These are phyloP conservation scores for Eulemur rufifrons DNA, from an alignment of 2,113 vertebrate genomes.

Conservation along the genomic window DNA sequence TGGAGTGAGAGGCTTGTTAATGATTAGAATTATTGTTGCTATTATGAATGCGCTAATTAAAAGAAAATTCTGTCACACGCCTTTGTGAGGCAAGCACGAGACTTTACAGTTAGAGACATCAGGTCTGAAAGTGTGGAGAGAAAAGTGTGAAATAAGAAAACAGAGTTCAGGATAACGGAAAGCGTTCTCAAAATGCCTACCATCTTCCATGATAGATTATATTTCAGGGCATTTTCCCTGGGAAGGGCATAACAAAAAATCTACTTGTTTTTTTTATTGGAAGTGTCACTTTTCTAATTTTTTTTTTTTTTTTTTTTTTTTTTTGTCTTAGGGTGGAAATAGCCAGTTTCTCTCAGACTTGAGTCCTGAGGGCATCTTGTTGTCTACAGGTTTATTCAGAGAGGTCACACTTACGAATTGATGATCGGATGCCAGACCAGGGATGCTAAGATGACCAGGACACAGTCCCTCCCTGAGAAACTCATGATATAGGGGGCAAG, in stretches of 20 bases:
- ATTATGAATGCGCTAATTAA: constrained; percentile 68
- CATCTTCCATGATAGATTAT: fast-evolving
- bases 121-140: background rate
- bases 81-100: background rate
- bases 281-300: background rate
- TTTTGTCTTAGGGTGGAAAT: background rate
- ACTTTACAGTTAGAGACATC: background rate
- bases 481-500: background rate
- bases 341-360: background rate
- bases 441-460: background rate
- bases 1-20: constrained; percentile 57
- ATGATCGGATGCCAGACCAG: background rate
- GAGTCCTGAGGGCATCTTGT: background rate
- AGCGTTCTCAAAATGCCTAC: fast-evolving
- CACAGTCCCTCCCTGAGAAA: fast-evolving
- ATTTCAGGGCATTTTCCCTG: background rate
- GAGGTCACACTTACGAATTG: background rate
- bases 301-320: background rate
- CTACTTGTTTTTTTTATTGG: too few relatives aligned
- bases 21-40: constrained; percentile 69
- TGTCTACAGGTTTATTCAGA: background rate
- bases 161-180: background rate
- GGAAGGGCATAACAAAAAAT: background rate
- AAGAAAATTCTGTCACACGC: constrained; percentile 47
- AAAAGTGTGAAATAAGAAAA: background rate